These are phyloP conservation scores for Plectrocnemia conspersa DNA, from an alignment of 1,140 invertebrate genomes.

Conservation along the genomic window DNA sequence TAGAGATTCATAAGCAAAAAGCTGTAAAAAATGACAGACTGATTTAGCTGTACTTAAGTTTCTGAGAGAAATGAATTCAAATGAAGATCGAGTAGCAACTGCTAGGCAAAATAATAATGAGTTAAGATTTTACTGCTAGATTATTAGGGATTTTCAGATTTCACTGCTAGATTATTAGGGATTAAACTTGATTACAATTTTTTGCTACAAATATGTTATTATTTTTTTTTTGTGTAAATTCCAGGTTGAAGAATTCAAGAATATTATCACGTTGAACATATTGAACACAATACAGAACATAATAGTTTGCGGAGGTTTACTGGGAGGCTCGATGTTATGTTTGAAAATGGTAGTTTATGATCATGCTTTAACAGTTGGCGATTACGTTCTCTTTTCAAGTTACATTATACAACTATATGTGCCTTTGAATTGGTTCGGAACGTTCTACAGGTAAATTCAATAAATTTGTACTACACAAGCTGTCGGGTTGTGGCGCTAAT, in stretches of 20 bases:
- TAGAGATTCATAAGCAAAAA: no score
- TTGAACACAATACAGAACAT: slow-evolving; percentile 87
- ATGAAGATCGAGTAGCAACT: no score
- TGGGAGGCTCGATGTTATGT: slow-evolving; percentile 84
- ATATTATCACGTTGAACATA: slow-evolving; percentile 78
- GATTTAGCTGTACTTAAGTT: no score
- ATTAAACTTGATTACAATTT: neutral
- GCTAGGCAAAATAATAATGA: no score
- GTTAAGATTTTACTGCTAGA: no score
- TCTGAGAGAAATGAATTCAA: no score
- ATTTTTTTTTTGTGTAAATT: slow-evolving; percentile 33
- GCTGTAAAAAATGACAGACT: no score
- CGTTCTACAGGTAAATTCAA: slow-evolving; percentile 81
- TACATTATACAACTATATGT: slow-evolving; percentile 96
- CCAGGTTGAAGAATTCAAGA: slow-evolving; percentile 82
- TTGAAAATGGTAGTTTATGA: slow-evolving; percentile 71
- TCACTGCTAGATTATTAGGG: no score
- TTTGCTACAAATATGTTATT: neutral
- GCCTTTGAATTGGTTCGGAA: slow-evolving; percentile 95
- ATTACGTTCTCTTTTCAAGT: slow-evolving; percentile 91
- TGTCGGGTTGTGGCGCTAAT: no score
- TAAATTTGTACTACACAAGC: no score
- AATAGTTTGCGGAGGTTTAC: slow-evolving; percentile 73
- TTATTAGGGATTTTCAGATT: no score
- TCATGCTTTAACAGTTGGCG: slow-evolving; percentile 76